These are phyloP conservation scores for Sternotherus odoratus DNA, from an alignment of 2,797 vertebrate species.

Conservation along the genomic window DNA sequence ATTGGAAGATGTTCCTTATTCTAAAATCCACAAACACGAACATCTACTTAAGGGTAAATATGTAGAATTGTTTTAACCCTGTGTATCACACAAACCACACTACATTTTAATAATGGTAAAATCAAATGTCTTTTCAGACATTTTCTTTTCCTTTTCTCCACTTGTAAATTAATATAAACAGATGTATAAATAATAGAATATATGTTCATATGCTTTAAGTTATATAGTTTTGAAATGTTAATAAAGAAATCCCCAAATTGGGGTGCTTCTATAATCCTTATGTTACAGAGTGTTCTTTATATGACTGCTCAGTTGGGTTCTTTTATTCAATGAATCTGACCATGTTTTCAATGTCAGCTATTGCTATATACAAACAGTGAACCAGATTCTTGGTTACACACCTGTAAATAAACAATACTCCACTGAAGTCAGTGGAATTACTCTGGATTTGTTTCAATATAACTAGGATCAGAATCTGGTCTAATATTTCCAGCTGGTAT, in stretches of 20 bases:
- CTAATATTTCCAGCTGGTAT: not conserved
- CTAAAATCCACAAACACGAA: slow-evolving; percentile 2
- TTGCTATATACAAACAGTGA: not conserved
- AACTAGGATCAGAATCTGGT: slow-evolving; percentile 39
- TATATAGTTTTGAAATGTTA: not conserved
- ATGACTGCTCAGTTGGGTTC: not conserved
- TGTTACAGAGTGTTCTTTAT: not conserved
- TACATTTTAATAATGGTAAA: slow-evolving; percentile 8
- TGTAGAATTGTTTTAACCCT: slow-evolving; percentile 8
- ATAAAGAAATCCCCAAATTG: slow-evolving; percentile 11
- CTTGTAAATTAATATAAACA: not conserved
- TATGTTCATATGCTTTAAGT: not conserved
- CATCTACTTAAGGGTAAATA: not conserved
- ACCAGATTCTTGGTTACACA: slow-evolving; percentile 36
- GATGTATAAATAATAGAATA: not conserved
- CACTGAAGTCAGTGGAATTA: slow-evolving; percentile 43
- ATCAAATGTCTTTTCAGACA: not conserved
- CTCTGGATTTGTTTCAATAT: slow-evolving; percentile 37
- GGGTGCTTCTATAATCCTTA: slow-evolving; percentile 7
- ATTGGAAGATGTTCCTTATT: not conserved
- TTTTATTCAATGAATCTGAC: slow-evolving; percentile 12
- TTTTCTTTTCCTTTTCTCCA: slow-evolving; percentile 45
- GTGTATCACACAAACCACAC: not conserved
- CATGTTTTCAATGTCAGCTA: slow-evolving; percentile 13
- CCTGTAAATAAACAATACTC: slow-evolving; percentile 41